Evolutionary conservation across 2,888 invertebrate species (phyloP), one percentile per base, ranked within the genome.

Genomic region (Dromius quadrimaculatus): DNA sequence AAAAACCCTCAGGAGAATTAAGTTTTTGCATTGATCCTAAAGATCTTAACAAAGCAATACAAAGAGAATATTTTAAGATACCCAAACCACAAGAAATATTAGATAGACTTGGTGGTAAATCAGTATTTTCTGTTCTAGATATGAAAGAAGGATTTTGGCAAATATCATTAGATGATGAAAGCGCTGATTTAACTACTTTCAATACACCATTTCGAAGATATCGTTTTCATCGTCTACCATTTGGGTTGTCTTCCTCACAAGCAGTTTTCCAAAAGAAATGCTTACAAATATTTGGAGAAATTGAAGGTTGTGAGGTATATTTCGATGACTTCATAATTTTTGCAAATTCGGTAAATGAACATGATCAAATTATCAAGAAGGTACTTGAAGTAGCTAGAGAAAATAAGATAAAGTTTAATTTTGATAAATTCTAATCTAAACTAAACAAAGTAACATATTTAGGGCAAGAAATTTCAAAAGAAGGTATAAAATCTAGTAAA

Each of bases 391-490:
- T 2, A 6, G 57, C 57, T 13, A 4, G 9, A 32, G 1, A 28
- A 15, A n/a, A 32, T 9, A 32, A 32, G 9, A 15, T 57, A 2
- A 57, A 57, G 32, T 57, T 57, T 57, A 32, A 57, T 32, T 8
- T 2, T 8, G 9, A 20, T 2, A 57, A 57, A 57, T 6, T 28
- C 2, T 32, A 28, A 32, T 57, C 32, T 65, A 57, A 15, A 61
- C 5, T 5, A 9, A 41, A 11, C 5, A 41, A 11, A 41, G 57
- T 32, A 2, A 57, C 8, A 11, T 57, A 32, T 57, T 5, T 57
- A 8, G 74, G 74, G 13, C 73, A 75, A 4, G 15, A 11, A 11
- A 41, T 41, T 41, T 41, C 15, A 41, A 41, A 6, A 6, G n/a
- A 41, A 3, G 15, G 15, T 11, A n/a, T 41, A 6, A 4, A 6